A percentile compares a stretch with the other conserved stretches of the same genome.
Conservation (phyloP, 1,140 invertebrate genomes). For the Drosophila subpulchrella region DNA sequence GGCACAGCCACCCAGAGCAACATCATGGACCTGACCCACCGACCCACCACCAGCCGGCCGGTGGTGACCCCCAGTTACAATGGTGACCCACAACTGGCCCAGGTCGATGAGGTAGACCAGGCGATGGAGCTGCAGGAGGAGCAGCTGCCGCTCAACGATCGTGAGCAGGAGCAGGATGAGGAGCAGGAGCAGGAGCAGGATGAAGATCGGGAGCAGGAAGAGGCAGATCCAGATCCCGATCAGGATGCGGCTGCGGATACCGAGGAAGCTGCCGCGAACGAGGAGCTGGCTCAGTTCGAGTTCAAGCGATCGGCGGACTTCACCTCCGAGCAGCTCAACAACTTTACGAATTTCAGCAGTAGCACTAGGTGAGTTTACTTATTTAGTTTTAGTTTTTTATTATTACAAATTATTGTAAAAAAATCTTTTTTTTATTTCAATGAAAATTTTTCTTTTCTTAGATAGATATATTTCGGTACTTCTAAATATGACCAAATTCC, state of each 20-base stretch:
- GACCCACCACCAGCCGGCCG: slow-evolving; percentile 24
- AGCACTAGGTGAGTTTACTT: slow-evolving; percentile 45
- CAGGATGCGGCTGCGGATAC: slow-evolving; percentile 2
- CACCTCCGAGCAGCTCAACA: slow-evolving; percentile 57
- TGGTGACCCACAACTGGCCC: neutral
- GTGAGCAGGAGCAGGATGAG: slow-evolving; percentile 7
- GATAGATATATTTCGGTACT: too few species aligned
- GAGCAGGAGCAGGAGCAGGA: neutral
- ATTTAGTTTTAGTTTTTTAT: too few species aligned
- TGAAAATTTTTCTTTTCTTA: too few species aligned
- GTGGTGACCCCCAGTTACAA: slow-evolving; percentile 16
- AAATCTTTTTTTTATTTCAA: too few species aligned
- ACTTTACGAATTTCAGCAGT: slow-evolving; percentile 74
- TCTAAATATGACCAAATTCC: too few species aligned
- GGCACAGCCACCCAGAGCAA: slow-evolving; percentile 56
- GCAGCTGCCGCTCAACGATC: slow-evolving; percentile 3
- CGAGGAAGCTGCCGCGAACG: slow-evolving; percentile 13
- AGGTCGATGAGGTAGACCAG: slow-evolving; percentile 16
- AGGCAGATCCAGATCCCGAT: neutral
- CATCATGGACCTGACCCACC: slow-evolving; percentile 65
- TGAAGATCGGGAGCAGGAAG: neutral
- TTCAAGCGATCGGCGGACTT: slow-evolving; percentile 72
- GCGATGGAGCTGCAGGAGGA: slow-evolving; percentile 1
- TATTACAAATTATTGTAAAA: too few species aligned
- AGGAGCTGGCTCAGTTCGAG: slow-evolving; percentile 55